Evolutionary conservation across 2,797 vertebrate genomes (phyloP).

Genomic region (Astyanax mexicanus): DNA sequence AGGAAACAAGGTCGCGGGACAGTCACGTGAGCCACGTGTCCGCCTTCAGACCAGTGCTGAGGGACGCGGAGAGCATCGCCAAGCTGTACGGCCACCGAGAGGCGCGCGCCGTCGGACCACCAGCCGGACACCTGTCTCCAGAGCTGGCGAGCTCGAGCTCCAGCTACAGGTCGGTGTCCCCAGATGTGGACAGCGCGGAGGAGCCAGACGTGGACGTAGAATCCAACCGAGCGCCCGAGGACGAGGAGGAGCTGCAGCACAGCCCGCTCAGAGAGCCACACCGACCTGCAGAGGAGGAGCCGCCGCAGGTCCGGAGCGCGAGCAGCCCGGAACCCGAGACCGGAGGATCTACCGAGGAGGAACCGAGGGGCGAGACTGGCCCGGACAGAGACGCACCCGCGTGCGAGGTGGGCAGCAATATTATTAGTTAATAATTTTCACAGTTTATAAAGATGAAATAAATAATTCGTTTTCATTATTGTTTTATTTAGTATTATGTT

Average conservation of each 20-base stretch:
- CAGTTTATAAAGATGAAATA: too few relatives aligned
- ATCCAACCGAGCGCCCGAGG: conserved; percentile 69
- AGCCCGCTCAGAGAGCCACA: not conserved
- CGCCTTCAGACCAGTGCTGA: conserved; percentile 94
- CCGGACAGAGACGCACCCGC: not conserved
- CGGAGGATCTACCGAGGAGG: not conserved
- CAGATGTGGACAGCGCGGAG: conserved; percentile 83
- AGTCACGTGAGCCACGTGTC: conserved; percentile 83
- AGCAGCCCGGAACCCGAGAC: not conserved
- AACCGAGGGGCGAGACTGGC: not conserved
- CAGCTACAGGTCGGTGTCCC: conserved; percentile 88
- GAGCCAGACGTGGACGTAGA: conserved; percentile 91
- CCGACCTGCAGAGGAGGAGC: not conserved
- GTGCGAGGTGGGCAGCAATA: not conserved
- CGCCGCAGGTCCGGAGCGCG: not conserved
- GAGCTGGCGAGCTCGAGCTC: conserved; percentile 95
- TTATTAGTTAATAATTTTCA: too few relatives aligned
- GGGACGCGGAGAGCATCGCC: conserved; percentile 93
- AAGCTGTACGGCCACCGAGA: conserved; percentile 95
- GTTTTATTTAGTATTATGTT: too few relatives aligned
- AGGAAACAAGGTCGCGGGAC: conserved; percentile 73
- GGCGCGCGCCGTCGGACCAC: conserved; percentile 74
- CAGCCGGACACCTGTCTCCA: conserved; percentile 87
- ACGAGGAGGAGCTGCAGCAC: not conserved
- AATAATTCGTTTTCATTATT: too few relatives aligned